These are phyloP conservation scores for Hemicentrotus pulcherrimus DNA, from an alignment of 35 echinoderm and acorn worm species.

Conservation along the genomic window DNA sequence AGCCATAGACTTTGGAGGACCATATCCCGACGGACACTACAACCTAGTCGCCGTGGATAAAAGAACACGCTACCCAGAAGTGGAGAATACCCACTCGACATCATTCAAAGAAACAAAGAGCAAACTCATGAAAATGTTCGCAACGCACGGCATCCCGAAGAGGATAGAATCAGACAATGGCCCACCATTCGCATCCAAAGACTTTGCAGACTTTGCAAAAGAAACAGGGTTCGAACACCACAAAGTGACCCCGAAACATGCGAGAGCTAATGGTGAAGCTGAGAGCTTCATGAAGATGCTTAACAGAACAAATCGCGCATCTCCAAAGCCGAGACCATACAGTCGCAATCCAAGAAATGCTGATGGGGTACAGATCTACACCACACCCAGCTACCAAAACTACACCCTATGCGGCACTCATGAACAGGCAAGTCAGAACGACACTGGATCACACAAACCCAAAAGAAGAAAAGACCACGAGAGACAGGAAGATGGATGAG, in stretches of 20 bases:
- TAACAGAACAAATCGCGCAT: constrained; percentile 68
- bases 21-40: constrained; percentile 50
- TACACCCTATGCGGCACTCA: constrained; percentile 67
- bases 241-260: constrained; percentile 55
- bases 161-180: constrained; percentile 66
- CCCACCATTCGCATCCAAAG: constrained; percentile 69
- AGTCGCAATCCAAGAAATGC: constrained; percentile 65
- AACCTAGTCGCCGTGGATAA: constrained; percentile 55
- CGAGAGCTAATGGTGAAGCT: constrained; percentile 72
- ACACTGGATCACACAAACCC: constrained; percentile 42
- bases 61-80: constrained; percentile 54
- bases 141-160: constrained; percentile 62
- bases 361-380: constrained; percentile 68
- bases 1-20: constrained; percentile 55
- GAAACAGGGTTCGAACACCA: constrained; percentile 67
- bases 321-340: constrained; percentile 37
- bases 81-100: background rate
- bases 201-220: constrained; percentile 63
- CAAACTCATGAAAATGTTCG: constrained; percentile 62
- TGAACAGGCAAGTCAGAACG: constrained; percentile 57
- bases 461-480: no score
- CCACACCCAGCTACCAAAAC: constrained; percentile 61
- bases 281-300: constrained; percentile 73
- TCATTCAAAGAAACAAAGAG: constrained; percentile 8
- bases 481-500: constrained; percentile 18